phyloP scores from a whole-genome alignment of 1,140 invertebrate genomes.

The Pseudomyrmex gracilis region DNA sequence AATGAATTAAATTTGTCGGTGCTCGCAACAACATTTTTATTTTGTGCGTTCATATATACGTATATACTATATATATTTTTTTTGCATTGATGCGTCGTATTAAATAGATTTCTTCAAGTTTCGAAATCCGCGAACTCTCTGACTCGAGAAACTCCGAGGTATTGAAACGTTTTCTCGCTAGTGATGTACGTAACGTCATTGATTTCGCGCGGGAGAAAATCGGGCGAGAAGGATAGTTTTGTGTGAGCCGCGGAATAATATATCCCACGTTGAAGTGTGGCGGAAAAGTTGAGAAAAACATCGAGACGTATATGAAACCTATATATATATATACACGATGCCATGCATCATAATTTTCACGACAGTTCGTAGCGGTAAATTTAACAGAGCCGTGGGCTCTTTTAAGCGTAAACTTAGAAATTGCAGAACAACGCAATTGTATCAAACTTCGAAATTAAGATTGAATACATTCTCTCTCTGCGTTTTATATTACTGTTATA shows the following conservation, averaged over 20 bases:
- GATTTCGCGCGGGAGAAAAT: conserved; percentile 15
- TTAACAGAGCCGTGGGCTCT: conserved; percentile 21
- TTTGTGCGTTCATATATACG: conserved; percentile 9
- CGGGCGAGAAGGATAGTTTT: conserved; percentile 14
- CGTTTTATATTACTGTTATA: not conserved
- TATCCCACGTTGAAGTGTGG: conserved; percentile 48
- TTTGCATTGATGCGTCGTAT: not conserved
- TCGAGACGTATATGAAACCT: conserved; percentile 37
- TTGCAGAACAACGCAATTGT: not conserved
- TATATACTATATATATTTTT: too few relatives aligned
- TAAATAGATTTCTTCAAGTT: too few relatives aligned
- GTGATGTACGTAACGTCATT: not conserved
- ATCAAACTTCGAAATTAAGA: conserved; percentile 28
- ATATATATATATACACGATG: not conserved
- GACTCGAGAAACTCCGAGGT: too few relatives aligned
- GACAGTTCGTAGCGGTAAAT: conserved; percentile 52
- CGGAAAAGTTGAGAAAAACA: conserved; percentile 57
- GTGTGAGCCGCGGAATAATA: conserved; percentile 45
- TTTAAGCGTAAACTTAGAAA: conserved; percentile 27
- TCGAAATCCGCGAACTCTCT: too few relatives aligned
- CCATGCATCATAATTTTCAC: conserved; percentile 56
- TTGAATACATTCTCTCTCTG: not conserved
- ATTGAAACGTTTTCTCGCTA: too few relatives aligned
- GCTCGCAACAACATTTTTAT: conserved; percentile 26
- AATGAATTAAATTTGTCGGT: conserved; percentile 37